Evolutionary conservation across 2,113 vertebrate genomes (phyloP).

Genomic region (Bubo scandiacus): DNA sequence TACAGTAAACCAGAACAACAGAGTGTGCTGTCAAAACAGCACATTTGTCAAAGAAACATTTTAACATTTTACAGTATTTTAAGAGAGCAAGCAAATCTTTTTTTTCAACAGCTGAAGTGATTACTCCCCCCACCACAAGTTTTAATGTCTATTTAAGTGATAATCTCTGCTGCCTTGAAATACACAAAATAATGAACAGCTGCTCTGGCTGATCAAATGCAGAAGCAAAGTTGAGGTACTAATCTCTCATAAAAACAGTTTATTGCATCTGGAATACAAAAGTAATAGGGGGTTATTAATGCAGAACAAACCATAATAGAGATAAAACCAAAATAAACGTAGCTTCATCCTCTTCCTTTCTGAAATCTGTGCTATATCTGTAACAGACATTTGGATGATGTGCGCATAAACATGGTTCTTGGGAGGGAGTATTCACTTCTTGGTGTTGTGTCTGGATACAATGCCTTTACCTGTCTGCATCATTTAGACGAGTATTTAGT

Average conservation of each 20-base stretch:
- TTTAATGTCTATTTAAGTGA: conserved; percentile 44
- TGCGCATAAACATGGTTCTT: not conserved
- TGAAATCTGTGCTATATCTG: not conserved
- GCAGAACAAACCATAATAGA: not conserved
- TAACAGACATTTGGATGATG: not conserved
- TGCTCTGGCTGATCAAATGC: conserved; percentile 41
- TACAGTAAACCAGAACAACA: not conserved
- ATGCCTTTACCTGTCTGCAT: not conserved
- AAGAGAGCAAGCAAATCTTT: conserved; percentile 36
- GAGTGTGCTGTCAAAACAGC: not conserved
- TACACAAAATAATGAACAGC: conserved; percentile 44
- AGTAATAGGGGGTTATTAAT: not conserved
- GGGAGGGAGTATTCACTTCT: not conserved
- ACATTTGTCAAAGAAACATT: conserved; percentile 32
- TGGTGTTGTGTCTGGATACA: not conserved
- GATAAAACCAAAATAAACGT: not conserved
- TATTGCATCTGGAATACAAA: not conserved
- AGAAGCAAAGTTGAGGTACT: conserved; percentile 33
- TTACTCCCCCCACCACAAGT: not conserved
- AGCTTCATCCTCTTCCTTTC: not conserved
- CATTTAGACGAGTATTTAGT: not conserved
- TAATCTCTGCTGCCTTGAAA: conserved; percentile 40
- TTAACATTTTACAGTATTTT: not conserved
- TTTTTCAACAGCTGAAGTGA: conserved; percentile 13
- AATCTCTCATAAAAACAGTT: not conserved